Base-by-base conservation (phyloP, 2,797 vertebrate genomes). In the Hyperoplus lanceolatus region DNA sequence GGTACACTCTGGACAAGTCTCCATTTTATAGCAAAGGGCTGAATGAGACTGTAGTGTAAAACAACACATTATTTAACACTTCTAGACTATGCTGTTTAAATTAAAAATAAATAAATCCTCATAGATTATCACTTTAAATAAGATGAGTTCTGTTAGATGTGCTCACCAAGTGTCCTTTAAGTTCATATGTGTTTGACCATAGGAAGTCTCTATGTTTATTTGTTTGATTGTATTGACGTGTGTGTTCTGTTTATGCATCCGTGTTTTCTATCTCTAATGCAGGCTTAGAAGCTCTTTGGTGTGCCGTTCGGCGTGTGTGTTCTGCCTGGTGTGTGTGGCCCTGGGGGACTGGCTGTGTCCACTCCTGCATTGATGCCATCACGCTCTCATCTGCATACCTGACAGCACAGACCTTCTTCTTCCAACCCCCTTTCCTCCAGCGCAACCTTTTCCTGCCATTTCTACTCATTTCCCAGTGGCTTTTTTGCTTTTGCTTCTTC, bases 351-450 rank as follows among this genome's bases (percentile, higher is more conserved):
- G 60, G 36, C 76, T 82, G 75, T 84, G 87, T 88, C 83, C 85
- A 79, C 87, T 82, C 74, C 67, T 81, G 86, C 81, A 89, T 87
- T 88, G 89, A 90, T 87, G 87, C 66, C 79, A 81, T 88, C 87
- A 77, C 70, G 39, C n/a, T 45, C 86, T 90, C 85, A 93, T 92
- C 81, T 93, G 79, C 84, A 90, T 93, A 91, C 68, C 75, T 91
- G 92, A 92, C 89, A 91, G 87, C 87, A 58, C 68, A 80, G 84
- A 86, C 80, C 85, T 81, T 79, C 69, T 70, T 68, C 70, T 53
- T 79, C 53, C 70, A 48, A 9, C 73, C 55, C 54, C 70, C 63
- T 65, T 72, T 62, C 62, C 49, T 67, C 59, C 49, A 46, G 15
- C 62, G 6, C 55, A 73, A 56, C 66, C 50, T 73, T 77, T 73